Evolutionary conservation across 2,113 vertebrate species (phyloP).

Genomic region (Archocentrus centrarchus): DNA sequence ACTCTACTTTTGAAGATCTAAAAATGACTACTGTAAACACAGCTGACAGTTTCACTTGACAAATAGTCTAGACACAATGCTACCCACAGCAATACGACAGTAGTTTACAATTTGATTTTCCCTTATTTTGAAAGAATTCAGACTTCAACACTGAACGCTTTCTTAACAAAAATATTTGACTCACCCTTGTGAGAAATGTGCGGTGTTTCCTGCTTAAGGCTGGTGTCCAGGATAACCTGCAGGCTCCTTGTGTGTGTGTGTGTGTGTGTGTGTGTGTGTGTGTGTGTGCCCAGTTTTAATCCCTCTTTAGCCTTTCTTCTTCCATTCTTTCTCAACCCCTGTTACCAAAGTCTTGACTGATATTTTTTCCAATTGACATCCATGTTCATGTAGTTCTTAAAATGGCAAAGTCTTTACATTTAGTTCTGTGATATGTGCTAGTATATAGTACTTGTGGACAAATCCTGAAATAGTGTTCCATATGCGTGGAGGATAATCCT

Average conservation of each 20-base stretch:
- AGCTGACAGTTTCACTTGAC: neutral
- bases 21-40: neutral
- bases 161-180: neutral
- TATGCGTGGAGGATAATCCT: slow-evolving; percentile 67
- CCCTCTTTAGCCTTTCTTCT: slow-evolving; percentile 50
- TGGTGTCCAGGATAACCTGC: neutral
- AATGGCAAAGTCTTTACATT: neutral
- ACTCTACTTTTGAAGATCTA: neutral
- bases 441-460: neutral
- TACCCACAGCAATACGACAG: too few species aligned
- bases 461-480: slow-evolving; percentile 38
- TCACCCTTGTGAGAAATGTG: slow-evolving; percentile 32
- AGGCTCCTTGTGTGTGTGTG: neutral
- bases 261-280: neutral
- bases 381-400: neutral
- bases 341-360: neutral
- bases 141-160: neutral
- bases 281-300: slow-evolving; percentile 48
- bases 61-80: too few species aligned
- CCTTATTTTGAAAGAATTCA: neutral
- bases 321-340: neutral
- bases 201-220: neutral
- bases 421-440: neutral
- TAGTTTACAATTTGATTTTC: neutral
- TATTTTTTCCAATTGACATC: neutral